Base-by-base conservation (phyloP, 2,888 invertebrate species). In the Drosophila maculinotata region DNA sequence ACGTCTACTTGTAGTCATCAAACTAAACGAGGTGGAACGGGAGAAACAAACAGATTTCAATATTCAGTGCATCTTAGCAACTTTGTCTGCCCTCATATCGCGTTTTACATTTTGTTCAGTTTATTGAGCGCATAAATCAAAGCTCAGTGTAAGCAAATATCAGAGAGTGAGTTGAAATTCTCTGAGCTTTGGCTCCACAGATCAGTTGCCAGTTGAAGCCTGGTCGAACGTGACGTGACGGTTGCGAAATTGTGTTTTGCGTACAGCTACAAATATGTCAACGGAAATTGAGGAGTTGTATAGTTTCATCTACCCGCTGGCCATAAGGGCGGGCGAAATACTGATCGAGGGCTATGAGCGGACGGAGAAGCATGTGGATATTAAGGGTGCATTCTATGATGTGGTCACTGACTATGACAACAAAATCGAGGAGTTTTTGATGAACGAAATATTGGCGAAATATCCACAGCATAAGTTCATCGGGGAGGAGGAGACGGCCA, bases 341-440 rank as follows among this genome's bases (percentile, higher is more conserved):
- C 63, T 91, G 20, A 72, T 90, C 10, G 90, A 91, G 69, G 91
- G 91, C 25, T 91, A 90, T 42, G 82, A 78, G 28, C 71, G 75
- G 25, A 71, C 74, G 41, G 79, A 72, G 20, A 90, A 90, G 64
- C 69, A 87, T 57, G 80, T 91, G 1, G 92, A 92, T 6, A 90
- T 89, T 3, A 96, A 96, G 91, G 91, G 92, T 1, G 92, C 92
- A 56, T 93, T 93, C 47, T 93, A 93, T 79, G 96, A 97, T 91
- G 92, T 97, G 39, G 97, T 97, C 2, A 97, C 97, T 1, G 94
- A 95, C 87, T 95, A 95, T 69, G 97, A 97, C 89, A 92, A 93
- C 78, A 93, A 93, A 85, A 94, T 97, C 17, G 97, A 97, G 90
- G 93, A 95, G 52, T 90, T 94, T 65, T 91, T 97, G 4, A 94